Conservation (phyloP, 2,113 vertebrate species). For the Lagopus muta region DNA sequence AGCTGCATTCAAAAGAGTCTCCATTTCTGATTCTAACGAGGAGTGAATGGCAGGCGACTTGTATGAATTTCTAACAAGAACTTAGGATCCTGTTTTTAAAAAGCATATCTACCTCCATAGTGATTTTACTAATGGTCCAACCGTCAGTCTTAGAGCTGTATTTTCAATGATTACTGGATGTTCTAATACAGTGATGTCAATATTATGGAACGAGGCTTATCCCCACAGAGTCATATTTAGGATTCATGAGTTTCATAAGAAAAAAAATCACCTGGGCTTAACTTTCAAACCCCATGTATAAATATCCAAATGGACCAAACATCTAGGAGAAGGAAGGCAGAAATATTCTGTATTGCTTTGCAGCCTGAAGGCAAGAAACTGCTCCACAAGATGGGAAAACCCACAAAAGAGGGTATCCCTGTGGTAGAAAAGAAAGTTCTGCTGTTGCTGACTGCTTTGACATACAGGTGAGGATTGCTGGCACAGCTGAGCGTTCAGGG, state of each 20-base stretch:
- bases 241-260: not conserved
- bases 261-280: not conserved
- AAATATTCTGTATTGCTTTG: not conserved
- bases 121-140: not conserved
- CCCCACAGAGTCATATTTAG: not conserved
- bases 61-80: not conserved
- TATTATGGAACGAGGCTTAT: not conserved
- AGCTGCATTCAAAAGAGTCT: not conserved
- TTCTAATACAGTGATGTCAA: not conserved
- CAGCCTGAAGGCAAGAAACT: not conserved
- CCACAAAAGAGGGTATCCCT: not conserved
- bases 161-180: not conserved
- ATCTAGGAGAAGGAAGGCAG: not conserved
- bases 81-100: constrained; percentile 31
- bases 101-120: not conserved
- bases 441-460: not conserved
- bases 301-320: not conserved
- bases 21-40: not conserved
- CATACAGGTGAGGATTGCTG: not conserved
- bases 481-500: not conserved
- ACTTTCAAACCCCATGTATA: rapidly evolving
- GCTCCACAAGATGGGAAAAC: not conserved
- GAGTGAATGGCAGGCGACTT: not conserved
- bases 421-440: not conserved
- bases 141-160: not conserved